These are phyloP conservation scores for Eupeodes corollae DNA, from an alignment of 1,140 invertebrate species.

Conservation along the genomic window DNA sequence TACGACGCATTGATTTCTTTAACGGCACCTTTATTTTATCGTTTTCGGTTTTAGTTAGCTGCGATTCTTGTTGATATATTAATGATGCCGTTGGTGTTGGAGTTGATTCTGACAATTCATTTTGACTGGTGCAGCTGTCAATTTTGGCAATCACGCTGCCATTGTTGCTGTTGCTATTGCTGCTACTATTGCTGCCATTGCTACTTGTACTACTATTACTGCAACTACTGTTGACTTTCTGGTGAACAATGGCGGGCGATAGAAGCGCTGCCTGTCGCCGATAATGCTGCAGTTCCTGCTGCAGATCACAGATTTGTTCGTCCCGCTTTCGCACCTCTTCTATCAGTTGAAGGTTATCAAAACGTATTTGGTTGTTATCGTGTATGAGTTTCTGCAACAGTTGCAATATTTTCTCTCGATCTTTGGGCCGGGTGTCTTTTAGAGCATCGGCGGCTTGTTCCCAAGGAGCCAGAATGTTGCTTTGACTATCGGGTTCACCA, in stretches of 20 bases:
- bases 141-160: conserved; percentile 2
- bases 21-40: conserved; percentile 5
- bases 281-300: conserved; percentile 24
- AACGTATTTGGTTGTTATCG: conserved; percentile 32
- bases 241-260: conserved; percentile 2
- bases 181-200: conserved; percentile 1
- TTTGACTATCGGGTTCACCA: conserved; percentile 36
- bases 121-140: background rate
- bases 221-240: conserved; percentile 1
- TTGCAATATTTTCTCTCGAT: conserved; percentile 23
- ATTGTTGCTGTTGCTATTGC: conserved; percentile 1
- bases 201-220: background rate
- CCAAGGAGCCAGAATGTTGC: conserved; percentile 29
- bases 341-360: conserved; percentile 23
- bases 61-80: background rate
- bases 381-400: conserved; percentile 26
- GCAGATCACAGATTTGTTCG: conserved; percentile 26
- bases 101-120: background rate
- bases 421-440: conserved; percentile 22
- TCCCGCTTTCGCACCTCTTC: conserved; percentile 26
- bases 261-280: conserved; percentile 18
- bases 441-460: conserved; percentile 30
- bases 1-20: conserved; percentile 6
- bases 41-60: background rate
- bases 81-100: background rate